Evolutionary conservation across 1,140 invertebrate genomes (phyloP).

Genomic region (Bombus balteatus): DNA sequence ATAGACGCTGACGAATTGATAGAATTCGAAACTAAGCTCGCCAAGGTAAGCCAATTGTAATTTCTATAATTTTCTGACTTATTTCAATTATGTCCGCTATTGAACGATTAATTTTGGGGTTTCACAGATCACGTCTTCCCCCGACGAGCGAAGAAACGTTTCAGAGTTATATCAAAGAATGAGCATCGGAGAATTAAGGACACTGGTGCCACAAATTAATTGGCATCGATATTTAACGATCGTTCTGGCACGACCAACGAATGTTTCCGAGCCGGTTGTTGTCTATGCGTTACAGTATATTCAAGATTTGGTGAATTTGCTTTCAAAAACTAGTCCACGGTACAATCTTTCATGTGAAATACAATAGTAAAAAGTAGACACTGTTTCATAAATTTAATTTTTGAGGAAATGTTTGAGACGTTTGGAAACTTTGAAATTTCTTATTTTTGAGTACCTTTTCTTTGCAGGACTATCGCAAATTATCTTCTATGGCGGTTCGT

Average conservation of each 20-base stretch:
- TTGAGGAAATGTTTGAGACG: too few relatives aligned
- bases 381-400: not conserved
- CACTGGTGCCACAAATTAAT: conserved; percentile 89
- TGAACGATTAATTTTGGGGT: not conserved
- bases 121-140: conserved; percentile 89
- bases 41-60: conserved; percentile 82
- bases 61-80: not conserved
- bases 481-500: conserved; percentile 95
- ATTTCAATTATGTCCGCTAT: not conserved
- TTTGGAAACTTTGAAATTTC: not conserved
- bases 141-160: conserved; percentile 91
- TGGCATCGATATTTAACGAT: conserved; percentile 90
- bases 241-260: conserved; percentile 85
- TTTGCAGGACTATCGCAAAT: conserved; percentile 85
- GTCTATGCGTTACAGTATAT: conserved; percentile 89
- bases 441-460: not conserved
- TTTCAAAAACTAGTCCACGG: conserved; percentile 79
- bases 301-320: conserved; percentile 81
- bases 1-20: conserved; percentile 89
- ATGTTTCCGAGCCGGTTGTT: conserved; percentile 87
- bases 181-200: conserved; percentile 87
- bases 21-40: conserved; percentile 91
- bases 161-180: conserved; percentile 91
- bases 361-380: too few relatives aligned
- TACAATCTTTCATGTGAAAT: conserved; percentile 33